Evolutionary conservation across 2,797 vertebrate species (phyloP), one percentile per base, ranked within the genome.

Genomic region (Morus bassanus): DNA sequence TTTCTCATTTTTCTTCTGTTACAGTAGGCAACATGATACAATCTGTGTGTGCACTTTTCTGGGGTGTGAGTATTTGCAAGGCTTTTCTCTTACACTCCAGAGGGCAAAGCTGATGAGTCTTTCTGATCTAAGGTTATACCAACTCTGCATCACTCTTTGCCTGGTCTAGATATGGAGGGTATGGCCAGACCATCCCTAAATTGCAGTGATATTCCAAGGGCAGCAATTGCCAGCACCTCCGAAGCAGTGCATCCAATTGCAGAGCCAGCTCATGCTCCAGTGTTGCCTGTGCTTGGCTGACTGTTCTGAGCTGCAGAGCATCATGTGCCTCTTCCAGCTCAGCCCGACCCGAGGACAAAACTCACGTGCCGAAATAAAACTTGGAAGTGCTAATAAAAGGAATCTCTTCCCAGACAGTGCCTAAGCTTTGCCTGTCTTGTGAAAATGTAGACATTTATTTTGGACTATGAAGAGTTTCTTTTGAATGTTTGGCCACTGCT

Each of bases 361-460:
- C 60, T 78, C 78, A 46, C 2, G 2, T 73, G 57, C 82, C 91
- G 64, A 95, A 94, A 88, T 67, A 43, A 68, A 93, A 92, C 65
- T 92, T 94, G 87, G 89, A 92, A 94, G 35, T 33, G 76, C 88
- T 72, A 73, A 50, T 13, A 85, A 83, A 46, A 25, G 56, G 69
- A 95, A 81, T 89, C 65, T 92, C 30, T 93, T 94, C 92, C 89
- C 93, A 95, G 94, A 95, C 92, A 81, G 50, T 76, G 91, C 79
- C 95, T 97, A 96, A 94, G 93, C 85, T 88, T 65, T 86, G 89
- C 87, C 64, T 91, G 89, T 93, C 81, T 96, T 95, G 79, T 93
- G 73, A 93, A 91, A 94, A 88, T 4, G 21, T 79, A 96, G 94
- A 92, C 93, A 96, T 97, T 96, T 96, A 85, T 96, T 96, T 93